Percentiles rank a stretch among this genome's conserved stretches.
Conservation (phyloP, 2,888 invertebrate genomes). For the Drosophila bunnanda region DNA sequence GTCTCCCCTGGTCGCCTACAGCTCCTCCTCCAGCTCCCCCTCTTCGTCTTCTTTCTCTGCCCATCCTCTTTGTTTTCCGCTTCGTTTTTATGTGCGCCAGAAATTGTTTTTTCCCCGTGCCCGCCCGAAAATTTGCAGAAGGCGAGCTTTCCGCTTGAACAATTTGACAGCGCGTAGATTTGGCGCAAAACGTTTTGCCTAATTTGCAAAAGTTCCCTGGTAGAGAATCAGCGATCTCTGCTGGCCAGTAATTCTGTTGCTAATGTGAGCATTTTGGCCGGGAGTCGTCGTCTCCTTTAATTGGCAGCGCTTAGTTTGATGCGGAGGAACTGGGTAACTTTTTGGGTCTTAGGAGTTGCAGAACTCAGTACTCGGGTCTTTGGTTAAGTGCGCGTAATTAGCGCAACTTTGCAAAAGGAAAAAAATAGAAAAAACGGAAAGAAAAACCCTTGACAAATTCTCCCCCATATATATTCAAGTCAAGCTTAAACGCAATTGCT, state of each 20-base stretch:
- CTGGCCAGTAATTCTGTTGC: slow-evolving; percentile 57
- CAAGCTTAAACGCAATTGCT: slow-evolving; percentile 43
- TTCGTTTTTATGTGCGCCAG: slow-evolving; percentile 46
- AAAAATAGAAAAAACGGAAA: slow-evolving; percentile 3
- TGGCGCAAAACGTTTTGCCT: slow-evolving; percentile 78
- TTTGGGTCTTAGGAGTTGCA: slow-evolving; percentile 5
- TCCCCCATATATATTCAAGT: slow-evolving; percentile 43
- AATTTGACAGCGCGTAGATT: slow-evolving; percentile 78
- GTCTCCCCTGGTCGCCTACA: slow-evolving; percentile 42
- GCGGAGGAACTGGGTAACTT: background rate
- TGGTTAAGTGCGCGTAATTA: slow-evolving; percentile 75
- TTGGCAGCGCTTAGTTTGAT: slow-evolving; percentile 70
- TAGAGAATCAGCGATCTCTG: slow-evolving; percentile 43
- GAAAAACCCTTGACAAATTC: slow-evolving; percentile 61
- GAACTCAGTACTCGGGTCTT: slow-evolving; percentile 23
- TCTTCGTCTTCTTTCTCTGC: background rate
- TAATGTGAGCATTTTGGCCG: slow-evolving; percentile 66
- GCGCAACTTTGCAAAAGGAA: slow-evolving; percentile 48
- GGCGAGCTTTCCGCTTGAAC: slow-evolving; percentile 73
- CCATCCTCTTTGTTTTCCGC: slow-evolving; percentile 33
- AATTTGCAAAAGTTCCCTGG: slow-evolving; percentile 71
- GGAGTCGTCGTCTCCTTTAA: slow-evolving; percentile 60
- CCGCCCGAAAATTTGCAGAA: slow-evolving; percentile 10
- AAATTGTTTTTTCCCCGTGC: slow-evolving; percentile 53
- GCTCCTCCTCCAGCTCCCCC: background rate